phyloP scores from a whole-genome alignment of 1,140 invertebrate species.

The Drosophila auraria region DNA sequence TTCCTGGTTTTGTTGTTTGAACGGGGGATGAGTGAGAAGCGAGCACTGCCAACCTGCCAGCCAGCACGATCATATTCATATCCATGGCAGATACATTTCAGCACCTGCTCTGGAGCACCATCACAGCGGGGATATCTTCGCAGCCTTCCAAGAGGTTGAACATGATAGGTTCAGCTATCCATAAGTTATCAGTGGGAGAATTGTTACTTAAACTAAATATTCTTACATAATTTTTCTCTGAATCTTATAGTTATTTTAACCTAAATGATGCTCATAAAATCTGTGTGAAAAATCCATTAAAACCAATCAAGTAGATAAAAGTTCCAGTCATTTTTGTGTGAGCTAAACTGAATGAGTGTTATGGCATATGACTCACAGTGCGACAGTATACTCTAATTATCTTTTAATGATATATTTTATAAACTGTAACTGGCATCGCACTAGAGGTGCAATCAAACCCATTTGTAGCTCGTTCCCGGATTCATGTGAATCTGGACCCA shows the following conservation, averaged over 20 bases:
- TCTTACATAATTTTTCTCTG: not conserved
- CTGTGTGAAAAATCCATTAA: not conserved
- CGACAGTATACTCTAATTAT: slow-evolving; percentile 16
- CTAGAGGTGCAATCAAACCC: slow-evolving; percentile 7
- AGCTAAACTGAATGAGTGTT: not conserved
- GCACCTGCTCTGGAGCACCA: slow-evolving; percentile 22
- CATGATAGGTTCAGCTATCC: not conserved
- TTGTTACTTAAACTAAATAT: not conserved
- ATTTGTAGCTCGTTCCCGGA: slow-evolving; percentile 18
- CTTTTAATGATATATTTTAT: slow-evolving; percentile 11
- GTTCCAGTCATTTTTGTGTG: slow-evolving; percentile 5
- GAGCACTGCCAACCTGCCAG: slow-evolving; percentile 46
- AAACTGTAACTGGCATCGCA: slow-evolving; percentile 3
- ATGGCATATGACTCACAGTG: slow-evolving; percentile 2
- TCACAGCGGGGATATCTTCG: not conserved
- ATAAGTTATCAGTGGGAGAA: not conserved
- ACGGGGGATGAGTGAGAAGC: slow-evolving; percentile 55
- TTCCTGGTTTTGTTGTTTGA: slow-evolving; percentile 73
- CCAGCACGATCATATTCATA: slow-evolving; percentile 33
- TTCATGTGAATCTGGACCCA: not conserved
- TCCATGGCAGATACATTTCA: slow-evolving; percentile 69
- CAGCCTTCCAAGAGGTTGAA: not conserved
- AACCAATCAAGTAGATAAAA: not conserved
- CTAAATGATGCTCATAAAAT: not conserved
- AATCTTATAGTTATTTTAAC: not conserved